phyloP scores from a whole-genome alignment of 2,797 vertebrate genomes.

The Vipera ursinii region DNA sequence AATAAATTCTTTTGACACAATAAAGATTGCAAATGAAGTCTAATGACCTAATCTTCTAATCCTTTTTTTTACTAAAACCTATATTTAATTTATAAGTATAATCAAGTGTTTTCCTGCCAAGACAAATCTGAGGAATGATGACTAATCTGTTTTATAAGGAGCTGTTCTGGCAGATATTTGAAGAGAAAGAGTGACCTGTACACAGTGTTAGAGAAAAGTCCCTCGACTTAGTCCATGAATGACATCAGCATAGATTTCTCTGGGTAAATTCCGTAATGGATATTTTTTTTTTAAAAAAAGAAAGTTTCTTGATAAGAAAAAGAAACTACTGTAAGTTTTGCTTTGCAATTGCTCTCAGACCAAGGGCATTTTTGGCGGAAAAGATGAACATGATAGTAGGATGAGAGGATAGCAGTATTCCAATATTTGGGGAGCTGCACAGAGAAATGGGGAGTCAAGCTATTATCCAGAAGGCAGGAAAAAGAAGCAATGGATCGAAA shows the following conservation, averaged over 20 bases:
- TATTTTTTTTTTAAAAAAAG: background rate
- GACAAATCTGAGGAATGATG: background rate
- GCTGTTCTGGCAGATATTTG: background rate
- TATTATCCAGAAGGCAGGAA: background rate
- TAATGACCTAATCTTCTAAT: background rate
- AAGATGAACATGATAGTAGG: background rate
- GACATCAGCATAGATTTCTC: background rate
- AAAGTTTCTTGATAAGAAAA: background rate
- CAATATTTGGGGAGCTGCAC: background rate
- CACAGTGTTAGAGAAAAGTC: background rate
- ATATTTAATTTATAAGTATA: background rate
- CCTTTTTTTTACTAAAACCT: background rate
- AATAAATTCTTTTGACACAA: background rate
- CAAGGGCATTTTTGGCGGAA: background rate
- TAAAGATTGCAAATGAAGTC: background rate
- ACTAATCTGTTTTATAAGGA: background rate
- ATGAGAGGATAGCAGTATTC: background rate
- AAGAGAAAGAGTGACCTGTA: background rate
- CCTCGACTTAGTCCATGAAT: background rate
- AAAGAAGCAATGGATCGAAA: background rate
- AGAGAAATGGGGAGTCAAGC: background rate
- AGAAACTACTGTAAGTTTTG: background rate
- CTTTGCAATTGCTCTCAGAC: background rate
- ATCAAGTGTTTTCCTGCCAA: background rate
- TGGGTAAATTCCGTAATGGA: background rate